phyloP scores from a whole-genome alignment of 2,888 invertebrate species.

The Drosophila greeni region DNA sequence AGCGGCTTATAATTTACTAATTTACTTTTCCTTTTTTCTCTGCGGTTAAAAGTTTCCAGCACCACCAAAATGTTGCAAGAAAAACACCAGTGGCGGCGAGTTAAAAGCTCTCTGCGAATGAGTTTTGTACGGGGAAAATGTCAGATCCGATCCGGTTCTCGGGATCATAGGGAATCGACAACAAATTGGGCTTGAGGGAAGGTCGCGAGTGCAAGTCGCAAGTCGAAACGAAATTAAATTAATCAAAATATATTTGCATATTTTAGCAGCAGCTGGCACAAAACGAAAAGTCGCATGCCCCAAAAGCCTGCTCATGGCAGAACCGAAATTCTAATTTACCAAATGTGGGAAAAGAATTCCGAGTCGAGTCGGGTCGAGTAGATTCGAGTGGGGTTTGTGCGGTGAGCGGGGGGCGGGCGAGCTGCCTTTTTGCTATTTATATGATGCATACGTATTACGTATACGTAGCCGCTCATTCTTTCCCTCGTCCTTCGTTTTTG shows the following conservation, averaged over 20 bases:
- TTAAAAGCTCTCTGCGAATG: constrained; percentile 30
- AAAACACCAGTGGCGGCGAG: constrained; percentile 9
- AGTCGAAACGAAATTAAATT: constrained; percentile 50
- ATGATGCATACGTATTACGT: constrained; percentile 42
- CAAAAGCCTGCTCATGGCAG: constrained; percentile 8
- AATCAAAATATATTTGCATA: constrained; percentile 63
- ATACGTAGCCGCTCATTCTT: constrained; percentile 19
- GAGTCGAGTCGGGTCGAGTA: constrained; percentile 31
- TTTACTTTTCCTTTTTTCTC: constrained; percentile 57
- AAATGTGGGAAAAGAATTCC: constrained; percentile 67
- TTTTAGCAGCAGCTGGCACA: constrained; percentile 35
- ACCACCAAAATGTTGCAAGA: constrained; percentile 62
- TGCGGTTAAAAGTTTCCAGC: constrained; percentile 29
- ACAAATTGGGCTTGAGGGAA: constrained; percentile 14
- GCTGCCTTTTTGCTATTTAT: constrained; percentile 46
- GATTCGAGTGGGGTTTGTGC: background rate
- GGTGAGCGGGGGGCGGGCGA: background rate
- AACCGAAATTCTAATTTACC: constrained; percentile 61
- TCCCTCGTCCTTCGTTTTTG: constrained; percentile 18
- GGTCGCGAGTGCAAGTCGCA: constrained; percentile 11
- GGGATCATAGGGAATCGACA: constrained; percentile 13
- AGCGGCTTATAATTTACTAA: constrained; percentile 75
- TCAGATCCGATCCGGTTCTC: background rate
- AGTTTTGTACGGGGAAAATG: constrained; percentile 13
- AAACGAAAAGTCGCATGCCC: constrained; percentile 17